A percentile compares a stretch with the other conserved stretches of the same genome.
Evolutionary conservation across 1,140 invertebrate species (phyloP).

Genomic region (Aphis gossypii): DNA sequence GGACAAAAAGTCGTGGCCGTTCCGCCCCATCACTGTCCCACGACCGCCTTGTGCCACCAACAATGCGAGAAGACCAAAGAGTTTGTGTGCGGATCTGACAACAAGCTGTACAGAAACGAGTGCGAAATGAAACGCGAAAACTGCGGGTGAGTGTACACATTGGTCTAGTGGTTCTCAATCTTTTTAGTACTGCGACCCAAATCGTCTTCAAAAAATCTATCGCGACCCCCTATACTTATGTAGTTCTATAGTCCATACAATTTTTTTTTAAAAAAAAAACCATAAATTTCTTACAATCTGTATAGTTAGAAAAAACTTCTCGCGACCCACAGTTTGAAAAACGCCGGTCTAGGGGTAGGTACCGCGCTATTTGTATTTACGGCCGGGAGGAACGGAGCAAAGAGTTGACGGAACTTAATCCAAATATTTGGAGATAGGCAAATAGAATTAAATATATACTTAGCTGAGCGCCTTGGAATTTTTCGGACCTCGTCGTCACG

Average conservation of each 20-base stretch:
- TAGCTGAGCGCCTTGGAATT: neutral
- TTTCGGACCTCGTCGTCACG: neutral
- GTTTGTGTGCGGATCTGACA: constrained; percentile 91
- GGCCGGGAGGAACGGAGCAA: neutral
- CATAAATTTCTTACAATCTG: no score
- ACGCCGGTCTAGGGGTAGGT: no score
- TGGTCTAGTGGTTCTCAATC: neutral
- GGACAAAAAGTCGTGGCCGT: constrained; percentile 83
- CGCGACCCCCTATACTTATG: no score
- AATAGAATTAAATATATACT: neutral
- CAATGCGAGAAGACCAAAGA: constrained; percentile 76
- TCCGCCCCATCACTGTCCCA: constrained; percentile 79
- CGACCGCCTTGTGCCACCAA: constrained; percentile 81
- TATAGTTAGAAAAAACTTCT: no score
- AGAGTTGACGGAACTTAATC: neutral
- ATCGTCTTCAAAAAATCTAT: no score
- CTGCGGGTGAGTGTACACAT: constrained; percentile 77
- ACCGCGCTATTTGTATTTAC: no score
- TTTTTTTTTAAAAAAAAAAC: no score
- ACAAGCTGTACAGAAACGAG: constrained; percentile 88
- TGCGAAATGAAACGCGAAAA: constrained; percentile 92
- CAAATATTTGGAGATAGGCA: neutral
- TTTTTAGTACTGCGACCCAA: no score
- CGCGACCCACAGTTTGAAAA: no score
- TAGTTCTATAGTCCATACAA: no score